phyloP scores from a whole-genome alignment of 2,113 vertebrate species.

The Aplodontia rufa region DNA sequence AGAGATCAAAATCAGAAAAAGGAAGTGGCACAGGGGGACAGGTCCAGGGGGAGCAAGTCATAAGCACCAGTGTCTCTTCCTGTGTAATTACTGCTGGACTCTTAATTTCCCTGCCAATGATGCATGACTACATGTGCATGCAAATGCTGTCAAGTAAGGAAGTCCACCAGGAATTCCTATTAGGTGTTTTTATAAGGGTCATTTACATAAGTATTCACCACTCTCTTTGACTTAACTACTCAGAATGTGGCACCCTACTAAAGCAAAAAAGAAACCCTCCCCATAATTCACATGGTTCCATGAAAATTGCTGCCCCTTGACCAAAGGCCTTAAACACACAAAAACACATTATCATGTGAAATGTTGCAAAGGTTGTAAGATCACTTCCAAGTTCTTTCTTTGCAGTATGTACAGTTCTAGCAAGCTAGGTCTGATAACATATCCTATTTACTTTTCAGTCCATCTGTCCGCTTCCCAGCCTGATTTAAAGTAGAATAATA shows the following conservation, averaged over 20 bases:
- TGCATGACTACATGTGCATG: not conserved
- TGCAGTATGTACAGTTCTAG: not conserved
- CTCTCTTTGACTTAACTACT: not conserved
- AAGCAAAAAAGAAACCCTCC: not conserved
- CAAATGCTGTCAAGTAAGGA: not conserved
- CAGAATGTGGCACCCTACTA: not conserved
- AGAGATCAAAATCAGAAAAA: not conserved
- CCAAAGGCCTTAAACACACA: not conserved
- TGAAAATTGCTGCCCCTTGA: not conserved
- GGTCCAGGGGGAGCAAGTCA: not conserved
- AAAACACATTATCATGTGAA: not conserved
- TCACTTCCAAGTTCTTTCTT: not conserved
- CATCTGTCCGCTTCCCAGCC: no score
- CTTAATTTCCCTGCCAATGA: not conserved
- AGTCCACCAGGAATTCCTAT: not conserved
- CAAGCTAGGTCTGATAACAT: not conserved
- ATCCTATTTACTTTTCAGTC: not conserved
- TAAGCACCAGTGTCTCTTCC: not conserved
- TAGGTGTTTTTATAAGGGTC: not conserved
- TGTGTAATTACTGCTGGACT: no score
- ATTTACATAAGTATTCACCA: not conserved
- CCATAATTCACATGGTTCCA: not conserved
- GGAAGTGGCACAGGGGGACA: not conserved
- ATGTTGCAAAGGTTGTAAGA: not conserved
- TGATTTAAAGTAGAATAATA: not conserved